Percentiles rank a stretch among this genome's conserved stretches.
Evolutionary conservation across 2,888 invertebrate genomes (phyloP).

Genomic region (Epinotia demarniana): DNA sequence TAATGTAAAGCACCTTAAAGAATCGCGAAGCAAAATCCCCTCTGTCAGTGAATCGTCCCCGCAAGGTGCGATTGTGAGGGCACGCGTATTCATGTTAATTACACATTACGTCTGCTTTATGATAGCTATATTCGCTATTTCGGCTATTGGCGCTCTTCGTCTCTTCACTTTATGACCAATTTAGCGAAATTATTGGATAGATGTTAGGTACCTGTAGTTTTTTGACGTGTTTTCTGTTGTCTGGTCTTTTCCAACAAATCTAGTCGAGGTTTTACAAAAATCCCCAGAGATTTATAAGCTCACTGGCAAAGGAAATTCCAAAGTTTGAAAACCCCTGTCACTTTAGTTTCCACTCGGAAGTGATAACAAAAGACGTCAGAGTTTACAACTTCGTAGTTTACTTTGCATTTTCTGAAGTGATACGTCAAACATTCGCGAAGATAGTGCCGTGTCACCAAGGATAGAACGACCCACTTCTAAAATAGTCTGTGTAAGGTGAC

Average conservation of each 20-base stretch:
- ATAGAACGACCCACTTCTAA: constrained; percentile 18
- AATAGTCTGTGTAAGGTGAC: constrained; percentile 48
- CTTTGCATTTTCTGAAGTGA: constrained; percentile 36
- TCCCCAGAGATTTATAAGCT: constrained; percentile 1
- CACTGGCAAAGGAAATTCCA: constrained; percentile 14
- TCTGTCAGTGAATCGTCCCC: constrained; percentile 21
- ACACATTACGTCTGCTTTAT: constrained; percentile 52
- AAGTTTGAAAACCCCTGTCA: constrained; percentile 27
- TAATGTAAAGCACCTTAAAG: too few species aligned
- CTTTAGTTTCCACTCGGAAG: constrained; percentile 27
- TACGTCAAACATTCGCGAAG: constrained; percentile 40
- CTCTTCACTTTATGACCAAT: background rate
- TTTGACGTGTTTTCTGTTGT: background rate
- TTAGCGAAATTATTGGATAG: background rate
- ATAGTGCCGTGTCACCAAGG: constrained; percentile 17
- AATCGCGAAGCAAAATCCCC: background rate
- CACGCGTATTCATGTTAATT: constrained; percentile 45
- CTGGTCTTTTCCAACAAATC: background rate
- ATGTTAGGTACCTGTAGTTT: background rate
- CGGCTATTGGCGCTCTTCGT: constrained; percentile 6
- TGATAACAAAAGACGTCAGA: constrained; percentile 33
- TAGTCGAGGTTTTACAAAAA: background rate
- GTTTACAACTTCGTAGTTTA: constrained; percentile 38
- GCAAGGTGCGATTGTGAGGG: constrained; percentile 41
- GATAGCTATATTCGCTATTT: constrained; percentile 42